A percentile compares a stretch with the other conserved stretches of the same genome.
These are phyloP conservation scores for Actinopyga echinites DNA, from an alignment of 53 echinoderm and acorn worm species.

Conservation along the genomic window DNA sequence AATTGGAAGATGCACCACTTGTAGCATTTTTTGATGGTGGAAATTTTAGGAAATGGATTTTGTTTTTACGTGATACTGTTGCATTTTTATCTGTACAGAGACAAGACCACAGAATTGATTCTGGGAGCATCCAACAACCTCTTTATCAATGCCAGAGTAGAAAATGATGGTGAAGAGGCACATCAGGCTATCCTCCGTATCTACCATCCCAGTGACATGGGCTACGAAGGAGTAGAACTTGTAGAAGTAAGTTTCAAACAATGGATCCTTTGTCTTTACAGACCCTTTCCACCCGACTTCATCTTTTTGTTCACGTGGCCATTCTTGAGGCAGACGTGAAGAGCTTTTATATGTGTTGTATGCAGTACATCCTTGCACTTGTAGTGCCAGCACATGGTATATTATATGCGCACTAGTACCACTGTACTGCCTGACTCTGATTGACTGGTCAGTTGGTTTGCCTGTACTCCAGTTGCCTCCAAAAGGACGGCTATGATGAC, in stretches of 20 bases:
- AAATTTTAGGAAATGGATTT: not conserved
- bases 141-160: conserved; percentile 40
- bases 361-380: too few relatives aligned
- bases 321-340: too few relatives aligned
- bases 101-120: conserved; percentile 17
- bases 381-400: too few relatives aligned
- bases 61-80: not conserved
- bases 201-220: conserved; percentile 65
- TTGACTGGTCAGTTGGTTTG: too few relatives aligned
- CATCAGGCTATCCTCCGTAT: conserved; percentile 73
- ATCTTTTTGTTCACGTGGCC: too few relatives aligned
- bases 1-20: not conserved
- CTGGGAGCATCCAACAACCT: conserved; percentile 67
- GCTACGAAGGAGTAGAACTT: conserved; percentile 72
- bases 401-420: too few relatives aligned
- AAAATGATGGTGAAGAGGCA: conserved; percentile 88
- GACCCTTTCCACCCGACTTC: too few relatives aligned
- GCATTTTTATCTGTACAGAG: conserved; percentile 33
- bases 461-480: too few relatives aligned
- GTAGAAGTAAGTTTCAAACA: conserved; percentile 40
- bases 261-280: not conserved
- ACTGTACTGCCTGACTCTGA: too few relatives aligned
- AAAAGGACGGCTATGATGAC: too few relatives aligned
- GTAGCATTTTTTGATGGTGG: not conserved
- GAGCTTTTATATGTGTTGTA: too few relatives aligned